These are phyloP conservation scores for Propithecus coquereli DNA, from an alignment of 2,113 vertebrate genomes.

Conservation along the genomic window DNA sequence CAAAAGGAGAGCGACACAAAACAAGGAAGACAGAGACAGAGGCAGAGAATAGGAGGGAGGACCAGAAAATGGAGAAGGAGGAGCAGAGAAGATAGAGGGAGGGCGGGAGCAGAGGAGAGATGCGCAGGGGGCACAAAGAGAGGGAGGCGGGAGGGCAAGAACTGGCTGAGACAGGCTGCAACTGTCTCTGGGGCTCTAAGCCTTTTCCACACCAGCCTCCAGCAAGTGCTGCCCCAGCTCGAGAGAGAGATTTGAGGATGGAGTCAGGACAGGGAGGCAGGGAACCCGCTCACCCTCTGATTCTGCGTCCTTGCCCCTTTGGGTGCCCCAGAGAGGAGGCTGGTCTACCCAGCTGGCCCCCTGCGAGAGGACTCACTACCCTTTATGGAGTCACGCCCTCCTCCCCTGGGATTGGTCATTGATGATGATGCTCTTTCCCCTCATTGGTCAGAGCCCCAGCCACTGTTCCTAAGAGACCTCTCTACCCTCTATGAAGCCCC, in stretches of 20 bases:
- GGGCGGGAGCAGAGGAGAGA: neutral
- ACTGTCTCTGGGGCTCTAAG: neutral
- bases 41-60: neutral
- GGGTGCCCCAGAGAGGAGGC: neutral
- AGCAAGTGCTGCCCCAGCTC: too few relatives aligned
- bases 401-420: neutral
- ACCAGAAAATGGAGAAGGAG: neutral
- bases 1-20: neutral
- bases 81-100: neutral
- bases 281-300: neutral
- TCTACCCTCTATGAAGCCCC: neutral
- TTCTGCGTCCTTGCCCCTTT: accelerated
- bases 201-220: neutral
- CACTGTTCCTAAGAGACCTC: neutral
- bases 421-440: neutral
- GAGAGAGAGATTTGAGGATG: neutral
- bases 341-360: neutral
- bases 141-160: neutral
- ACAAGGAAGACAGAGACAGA: neutral
- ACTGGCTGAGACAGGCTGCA: neutral
- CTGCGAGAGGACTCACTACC: neutral
- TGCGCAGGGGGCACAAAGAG: neutral
- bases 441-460: neutral
- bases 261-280: neutral
- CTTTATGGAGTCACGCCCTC: neutral